phyloP scores from a whole-genome alignment of 2,888 invertebrate species.

The Pseudanteris insignis region DNA sequence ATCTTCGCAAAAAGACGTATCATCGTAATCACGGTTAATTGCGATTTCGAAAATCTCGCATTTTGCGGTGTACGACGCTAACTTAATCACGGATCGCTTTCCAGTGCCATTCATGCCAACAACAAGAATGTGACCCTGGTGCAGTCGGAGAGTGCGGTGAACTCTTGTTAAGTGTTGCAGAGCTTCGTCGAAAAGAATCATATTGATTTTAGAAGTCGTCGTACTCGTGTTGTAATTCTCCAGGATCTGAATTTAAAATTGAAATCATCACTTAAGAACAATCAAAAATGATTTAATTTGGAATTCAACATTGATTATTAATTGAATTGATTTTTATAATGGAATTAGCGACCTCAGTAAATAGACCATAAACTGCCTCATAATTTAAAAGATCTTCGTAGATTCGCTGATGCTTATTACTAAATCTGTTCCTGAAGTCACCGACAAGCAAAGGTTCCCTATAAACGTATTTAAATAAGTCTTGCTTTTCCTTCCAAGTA shows the following conservation, averaged over 20 bases:
- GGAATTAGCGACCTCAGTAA: slow-evolving; percentile 80
- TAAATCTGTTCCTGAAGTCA: slow-evolving; percentile 86
- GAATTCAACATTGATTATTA: too few species aligned
- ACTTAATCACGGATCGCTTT: slow-evolving; percentile 81
- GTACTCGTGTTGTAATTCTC: slow-evolving; percentile 83
- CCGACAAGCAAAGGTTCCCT: slow-evolving; percentile 88
- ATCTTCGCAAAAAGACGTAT: slow-evolving; percentile 84
- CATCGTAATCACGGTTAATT: slow-evolving; percentile 86
- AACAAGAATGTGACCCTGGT: slow-evolving; percentile 83
- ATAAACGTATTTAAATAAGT: slow-evolving; percentile 74
- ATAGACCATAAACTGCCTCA: slow-evolving; percentile 84
- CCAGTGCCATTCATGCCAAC: slow-evolving; percentile 94
- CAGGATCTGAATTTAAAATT: slow-evolving; percentile 71
- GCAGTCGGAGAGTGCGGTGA: slow-evolving; percentile 85
- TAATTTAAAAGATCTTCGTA: slow-evolving; percentile 95
- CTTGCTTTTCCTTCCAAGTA: slow-evolving; percentile 70
- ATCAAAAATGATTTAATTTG: too few species aligned
- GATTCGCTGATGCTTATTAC: slow-evolving; percentile 79
- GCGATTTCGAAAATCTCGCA: slow-evolving; percentile 85
- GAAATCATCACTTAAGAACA: too few species aligned
- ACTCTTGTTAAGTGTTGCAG: slow-evolving; percentile 89
- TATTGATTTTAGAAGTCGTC: slow-evolving; percentile 72
- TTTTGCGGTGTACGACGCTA: slow-evolving; percentile 86
- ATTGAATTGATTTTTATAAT: too few species aligned
- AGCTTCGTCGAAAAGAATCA: slow-evolving; percentile 91